A percentile compares a stretch with the other conserved stretches of the same genome.
phyloP scores from a whole-genome alignment of 2,113 vertebrate genomes.

The Peromyscus californicus region DNA sequence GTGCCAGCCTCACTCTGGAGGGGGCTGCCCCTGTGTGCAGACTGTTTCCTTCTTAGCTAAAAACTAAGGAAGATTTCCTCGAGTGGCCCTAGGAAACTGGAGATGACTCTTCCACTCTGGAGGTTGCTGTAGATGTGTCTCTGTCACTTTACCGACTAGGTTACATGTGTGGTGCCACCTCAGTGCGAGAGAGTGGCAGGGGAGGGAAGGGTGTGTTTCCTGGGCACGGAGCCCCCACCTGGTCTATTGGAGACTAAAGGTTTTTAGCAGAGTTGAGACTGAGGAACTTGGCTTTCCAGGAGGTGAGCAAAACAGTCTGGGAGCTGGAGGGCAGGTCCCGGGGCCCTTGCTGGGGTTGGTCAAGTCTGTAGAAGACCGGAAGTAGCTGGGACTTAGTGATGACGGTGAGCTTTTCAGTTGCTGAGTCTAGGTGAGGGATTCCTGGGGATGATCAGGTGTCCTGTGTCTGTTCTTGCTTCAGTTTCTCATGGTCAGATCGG shows the following conservation, averaged over 20 bases:
- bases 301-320: background rate
- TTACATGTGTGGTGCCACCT: background rate
- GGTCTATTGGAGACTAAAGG: background rate
- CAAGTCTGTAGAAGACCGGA: background rate
- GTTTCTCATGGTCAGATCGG: background rate
- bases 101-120: background rate
- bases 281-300: slow-evolving; percentile 28
- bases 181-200: background rate
- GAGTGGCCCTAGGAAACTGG: background rate
- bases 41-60: background rate
- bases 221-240: background rate
- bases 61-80: background rate
- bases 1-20: background rate
- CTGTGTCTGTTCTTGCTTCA: background rate
- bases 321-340: background rate
- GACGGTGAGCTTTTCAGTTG: background rate
- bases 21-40: background rate
- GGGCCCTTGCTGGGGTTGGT: background rate
- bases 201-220: background rate
- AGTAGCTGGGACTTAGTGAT: background rate
- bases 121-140: background rate
- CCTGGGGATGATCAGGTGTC: background rate
- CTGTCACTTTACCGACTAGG: background rate
- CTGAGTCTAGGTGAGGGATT: background rate
- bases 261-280: background rate